A percentile compares a stretch with the other conserved stretches of the same genome.
These are phyloP conservation scores for Callyntrura sp. DNA, from an alignment of 2,888 invertebrate genomes.

Conservation along the genomic window DNA sequence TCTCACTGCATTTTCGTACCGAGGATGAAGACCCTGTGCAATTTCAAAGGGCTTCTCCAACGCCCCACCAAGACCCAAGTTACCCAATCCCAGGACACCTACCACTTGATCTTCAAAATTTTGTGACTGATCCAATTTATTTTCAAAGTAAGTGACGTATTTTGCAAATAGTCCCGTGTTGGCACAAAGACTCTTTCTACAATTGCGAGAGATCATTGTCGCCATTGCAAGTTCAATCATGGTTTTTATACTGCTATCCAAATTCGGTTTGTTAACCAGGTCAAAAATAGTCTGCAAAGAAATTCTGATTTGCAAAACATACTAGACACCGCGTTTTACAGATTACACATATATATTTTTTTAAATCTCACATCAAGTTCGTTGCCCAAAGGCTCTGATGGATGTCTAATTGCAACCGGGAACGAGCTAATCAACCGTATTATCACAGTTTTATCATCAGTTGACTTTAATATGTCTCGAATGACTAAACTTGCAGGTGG, in stretches of 20 bases:
- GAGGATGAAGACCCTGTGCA: conserved; percentile 77
- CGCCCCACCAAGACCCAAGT: conserved; percentile 79
- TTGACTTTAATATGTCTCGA: conserved; percentile 80
- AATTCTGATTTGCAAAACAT: background rate
- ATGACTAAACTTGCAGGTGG: conserved; percentile 78
- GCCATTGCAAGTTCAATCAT: conserved; percentile 81
- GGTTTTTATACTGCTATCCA: conserved; percentile 63
- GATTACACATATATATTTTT: background rate
- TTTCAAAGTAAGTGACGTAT: conserved; percentile 82
- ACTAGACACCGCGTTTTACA: background rate
- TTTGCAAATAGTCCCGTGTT: conserved; percentile 80
- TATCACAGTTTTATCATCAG: conserved; percentile 65
- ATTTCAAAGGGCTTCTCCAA: conserved; percentile 81
- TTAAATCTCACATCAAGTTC: conserved; percentile 81
- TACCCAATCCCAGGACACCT: conserved; percentile 81
- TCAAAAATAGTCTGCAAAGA: conserved; percentile 81
- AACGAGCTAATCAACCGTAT: conserved; percentile 75
- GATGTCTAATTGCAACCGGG: conserved; percentile 81
- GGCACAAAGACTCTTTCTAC: conserved; percentile 79
- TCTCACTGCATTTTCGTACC: conserved; percentile 73
- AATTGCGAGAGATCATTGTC: conserved; percentile 80
- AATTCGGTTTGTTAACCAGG: conserved; percentile 61
- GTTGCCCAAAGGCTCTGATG: conserved; percentile 81
- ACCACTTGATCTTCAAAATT: conserved; percentile 79
- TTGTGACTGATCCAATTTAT: conserved; percentile 60